phyloP scores from a whole-genome alignment of 2,888 invertebrate species.

The Sicus ferrugineus region DNA sequence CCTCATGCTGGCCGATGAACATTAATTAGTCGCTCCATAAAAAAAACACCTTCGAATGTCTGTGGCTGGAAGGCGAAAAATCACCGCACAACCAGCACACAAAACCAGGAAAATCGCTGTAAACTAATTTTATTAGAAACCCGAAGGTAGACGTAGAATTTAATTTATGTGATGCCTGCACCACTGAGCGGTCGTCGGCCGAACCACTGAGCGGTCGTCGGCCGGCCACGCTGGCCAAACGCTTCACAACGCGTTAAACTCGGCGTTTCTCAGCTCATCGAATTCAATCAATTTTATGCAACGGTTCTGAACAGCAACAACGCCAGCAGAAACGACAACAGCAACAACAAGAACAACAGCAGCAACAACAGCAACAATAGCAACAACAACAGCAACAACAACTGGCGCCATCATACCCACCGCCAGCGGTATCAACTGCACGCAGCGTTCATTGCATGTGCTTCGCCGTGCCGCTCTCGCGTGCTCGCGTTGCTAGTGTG shows the following conservation, averaged over 20 bases:
- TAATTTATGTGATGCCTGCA: no score
- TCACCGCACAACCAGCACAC: no score
- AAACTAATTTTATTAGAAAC: background rate
- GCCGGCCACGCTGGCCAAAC: background rate
- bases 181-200: no score
- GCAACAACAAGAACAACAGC: background rate
- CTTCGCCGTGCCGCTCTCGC: no score
- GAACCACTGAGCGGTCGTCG: no score
- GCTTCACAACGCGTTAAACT: conserved; percentile 36
- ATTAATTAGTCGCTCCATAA: no score
- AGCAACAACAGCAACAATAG: background rate
- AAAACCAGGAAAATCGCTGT: no score
- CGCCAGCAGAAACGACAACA: background rate
- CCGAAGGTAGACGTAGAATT: background rate
- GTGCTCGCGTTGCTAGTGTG: no score
- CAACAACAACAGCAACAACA: background rate
- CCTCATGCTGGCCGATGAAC: background rate
- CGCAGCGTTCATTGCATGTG: no score
- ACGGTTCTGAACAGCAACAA: background rate
- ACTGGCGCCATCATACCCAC: background rate
- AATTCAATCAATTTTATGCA: conserved; percentile 38
- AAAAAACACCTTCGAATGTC: no score
- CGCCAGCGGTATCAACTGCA: no score
- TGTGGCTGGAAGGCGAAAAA: no score
- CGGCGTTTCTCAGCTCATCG: conserved; percentile 35